These are phyloP conservation scores for Drosophila flavopinicola DNA, from an alignment of 2,888 invertebrate genomes.

Conservation along the genomic window DNA sequence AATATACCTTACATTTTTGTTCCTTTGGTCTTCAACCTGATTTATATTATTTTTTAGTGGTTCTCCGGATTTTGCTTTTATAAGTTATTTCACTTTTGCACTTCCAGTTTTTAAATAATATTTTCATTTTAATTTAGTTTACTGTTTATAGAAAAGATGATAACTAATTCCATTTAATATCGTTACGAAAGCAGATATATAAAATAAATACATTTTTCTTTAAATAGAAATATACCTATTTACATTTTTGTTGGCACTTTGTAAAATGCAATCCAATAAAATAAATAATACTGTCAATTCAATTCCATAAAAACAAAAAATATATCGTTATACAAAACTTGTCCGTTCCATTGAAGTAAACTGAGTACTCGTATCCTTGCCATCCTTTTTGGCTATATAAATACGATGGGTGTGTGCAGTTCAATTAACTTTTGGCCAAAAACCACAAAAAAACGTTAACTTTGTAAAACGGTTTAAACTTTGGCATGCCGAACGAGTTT, in stretches of 20 bases:
- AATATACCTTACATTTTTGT: too few relatives aligned
- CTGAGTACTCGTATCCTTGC: constrained; percentile 1
- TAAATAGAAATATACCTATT: background rate
- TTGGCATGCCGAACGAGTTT: constrained; percentile 60
- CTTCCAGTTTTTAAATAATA: too few relatives aligned
- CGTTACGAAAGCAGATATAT: too few relatives aligned
- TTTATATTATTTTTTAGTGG: too few relatives aligned
- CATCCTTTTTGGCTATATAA: constrained; percentile 30
- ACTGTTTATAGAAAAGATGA: too few relatives aligned
- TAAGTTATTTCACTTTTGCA: too few relatives aligned
- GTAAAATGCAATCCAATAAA: constrained; percentile 17
- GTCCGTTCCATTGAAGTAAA: constrained; percentile 13
- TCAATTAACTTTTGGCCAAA: constrained; percentile 68
- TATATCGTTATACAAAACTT: constrained; percentile 10
- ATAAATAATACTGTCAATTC: constrained; percentile 22
- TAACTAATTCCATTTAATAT: too few relatives aligned
- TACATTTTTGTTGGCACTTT: background rate
- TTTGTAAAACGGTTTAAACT: constrained; percentile 67
- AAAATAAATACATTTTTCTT: background rate
- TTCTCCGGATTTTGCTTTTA: too few relatives aligned
- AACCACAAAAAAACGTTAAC: constrained; percentile 46
- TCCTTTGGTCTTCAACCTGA: too few relatives aligned
- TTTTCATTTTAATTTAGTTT: too few relatives aligned
- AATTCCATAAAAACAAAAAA: background rate
- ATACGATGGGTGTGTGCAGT: constrained; percentile 64